Base-by-base conservation (phyloP, 1,140 invertebrate species). In the Tyrophagus putrescentiae region DNA sequence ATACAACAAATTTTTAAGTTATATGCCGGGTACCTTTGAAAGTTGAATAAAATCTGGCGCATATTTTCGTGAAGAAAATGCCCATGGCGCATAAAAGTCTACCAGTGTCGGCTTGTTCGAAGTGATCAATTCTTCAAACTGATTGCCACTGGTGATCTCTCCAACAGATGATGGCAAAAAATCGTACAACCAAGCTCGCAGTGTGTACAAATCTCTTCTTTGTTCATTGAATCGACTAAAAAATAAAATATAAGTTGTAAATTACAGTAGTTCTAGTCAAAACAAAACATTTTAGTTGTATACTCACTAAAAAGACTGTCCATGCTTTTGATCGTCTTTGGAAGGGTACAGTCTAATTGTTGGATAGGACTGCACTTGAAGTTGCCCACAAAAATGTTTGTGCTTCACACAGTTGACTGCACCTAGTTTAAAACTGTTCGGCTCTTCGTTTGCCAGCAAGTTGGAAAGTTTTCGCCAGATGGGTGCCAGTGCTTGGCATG, bases 1-100 rank as follows among this genome's bases (percentile, higher is more conserved):
- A n/a, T n/a, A n/a, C n/a, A n/a, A n/a, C n/a, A n/a, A n/a, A n/a
- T n/a, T n/a, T 39, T 39, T 39, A 21, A 21, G 36, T 21, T 13
- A 31, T 41, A 18, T 41, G 23, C 18, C 16, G 64, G 67, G 70
- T 73, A 84, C 82, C 72, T 78, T 73, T 23, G 81, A 78, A 33
- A 81, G 75, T 63, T 75, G 73, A 65, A 79, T 75, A 73, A 82
- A 84, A 64, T 83, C 78, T 28, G 82, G 81, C 62, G 80, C 79
- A 68, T 85, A 80, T 41, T 75, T 71, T 65, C 80, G 78, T 67
- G 83, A 85, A 67, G 80, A 81, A 5, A 78, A 78, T 72, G 83
- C 85, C 82, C 83, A 85, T 0, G 83, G 82, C 4, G 82, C 81
- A 70, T 78, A 85, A 70, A 81, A 86, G 69, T 85, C 81, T 13